Conservation (phyloP, 2,888 invertebrate genomes). For the Timema cristinae region DNA sequence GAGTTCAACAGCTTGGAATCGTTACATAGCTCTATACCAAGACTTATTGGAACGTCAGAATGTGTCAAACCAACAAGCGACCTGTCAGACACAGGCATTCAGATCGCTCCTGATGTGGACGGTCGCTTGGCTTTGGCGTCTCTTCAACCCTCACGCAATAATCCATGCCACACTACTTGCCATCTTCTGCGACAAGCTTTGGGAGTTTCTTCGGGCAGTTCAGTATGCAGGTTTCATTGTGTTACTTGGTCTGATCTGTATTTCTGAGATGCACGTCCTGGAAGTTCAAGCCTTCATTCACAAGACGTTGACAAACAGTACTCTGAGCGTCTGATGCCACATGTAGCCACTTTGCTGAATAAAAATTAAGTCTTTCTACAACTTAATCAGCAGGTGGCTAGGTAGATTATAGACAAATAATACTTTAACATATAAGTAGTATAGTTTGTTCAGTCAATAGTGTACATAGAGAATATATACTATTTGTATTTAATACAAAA, state of each 20-base stretch:
- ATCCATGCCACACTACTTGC: slow-evolving; percentile 69
- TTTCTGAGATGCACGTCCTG: slow-evolving; percentile 68
- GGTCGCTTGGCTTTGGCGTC: slow-evolving; percentile 70
- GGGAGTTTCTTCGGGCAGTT: slow-evolving; percentile 67
- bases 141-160: slow-evolving; percentile 74
- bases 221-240: slow-evolving; percentile 69
- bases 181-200: slow-evolving; percentile 76
- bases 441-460: too few species aligned
- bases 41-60: slow-evolving; percentile 61
- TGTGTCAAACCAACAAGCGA: slow-evolving; percentile 44
- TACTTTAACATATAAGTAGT: too few species aligned
- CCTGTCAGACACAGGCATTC: slow-evolving; percentile 56
- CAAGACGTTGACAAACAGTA: slow-evolving; percentile 36
- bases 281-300: slow-evolving; percentile 56
- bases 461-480: too few species aligned
- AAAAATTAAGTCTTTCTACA: too few species aligned
- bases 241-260: slow-evolving; percentile 60
- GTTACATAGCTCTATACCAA: slow-evolving; percentile 76
- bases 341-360: not conserved
- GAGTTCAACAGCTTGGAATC: slow-evolving; percentile 78
- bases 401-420: too few species aligned
- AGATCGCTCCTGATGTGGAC: slow-evolving; percentile 70
- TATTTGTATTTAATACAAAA: too few species aligned
- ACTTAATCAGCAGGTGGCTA: too few species aligned
- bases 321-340: slow-evolving; percentile 20